Conservation (phyloP, 2,113 vertebrate genomes). For the Phaetusa simplex region DNA sequence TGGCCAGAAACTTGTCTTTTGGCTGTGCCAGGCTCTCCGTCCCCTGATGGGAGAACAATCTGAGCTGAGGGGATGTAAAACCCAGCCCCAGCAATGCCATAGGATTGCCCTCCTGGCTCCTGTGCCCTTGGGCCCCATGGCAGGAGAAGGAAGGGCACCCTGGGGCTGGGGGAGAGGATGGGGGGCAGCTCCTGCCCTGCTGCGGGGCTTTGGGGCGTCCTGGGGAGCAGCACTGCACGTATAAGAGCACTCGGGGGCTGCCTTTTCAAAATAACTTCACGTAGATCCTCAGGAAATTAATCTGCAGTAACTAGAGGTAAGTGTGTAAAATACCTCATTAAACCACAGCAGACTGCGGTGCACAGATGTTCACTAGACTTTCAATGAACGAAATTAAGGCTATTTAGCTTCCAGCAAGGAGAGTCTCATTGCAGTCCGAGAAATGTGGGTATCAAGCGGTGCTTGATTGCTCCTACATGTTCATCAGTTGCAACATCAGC, state of each 20-base stretch:
- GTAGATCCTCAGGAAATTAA: neutral
- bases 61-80: neutral
- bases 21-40: neutral
- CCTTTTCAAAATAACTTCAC: neutral
- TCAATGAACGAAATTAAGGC: neutral
- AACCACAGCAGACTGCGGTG: neutral
- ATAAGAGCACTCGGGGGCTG: neutral
- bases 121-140: too few relatives aligned
- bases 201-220: neutral
- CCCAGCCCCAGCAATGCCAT: neutral
- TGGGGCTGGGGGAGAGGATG: neutral
- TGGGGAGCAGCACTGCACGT: neutral
- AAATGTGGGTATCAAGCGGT: neutral
- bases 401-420: neutral
- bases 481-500: neutral
- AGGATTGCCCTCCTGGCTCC: neutral
- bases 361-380: neutral
- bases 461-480: neutral
- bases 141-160: neutral
- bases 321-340: conserved; percentile 1
- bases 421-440: neutral
- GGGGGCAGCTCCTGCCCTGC: neutral
- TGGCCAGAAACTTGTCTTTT: neutral
- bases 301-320: neutral
- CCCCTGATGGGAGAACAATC: neutral